These are phyloP conservation scores for Volucella inanis DNA, from an alignment of 2,888 invertebrate genomes.

Conservation along the genomic window DNA sequence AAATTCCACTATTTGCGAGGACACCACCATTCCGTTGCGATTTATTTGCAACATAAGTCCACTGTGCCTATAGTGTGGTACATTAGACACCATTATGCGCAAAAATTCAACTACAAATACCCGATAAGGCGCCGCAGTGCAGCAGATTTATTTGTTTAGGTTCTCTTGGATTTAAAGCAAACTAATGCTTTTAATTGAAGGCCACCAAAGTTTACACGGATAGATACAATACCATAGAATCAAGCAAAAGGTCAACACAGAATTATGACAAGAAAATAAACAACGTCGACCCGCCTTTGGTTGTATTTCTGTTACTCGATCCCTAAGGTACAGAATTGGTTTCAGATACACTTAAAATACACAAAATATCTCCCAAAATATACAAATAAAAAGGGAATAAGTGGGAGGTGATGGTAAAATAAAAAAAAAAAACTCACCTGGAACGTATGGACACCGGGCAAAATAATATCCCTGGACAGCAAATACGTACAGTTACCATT, in stretches of 20 bases:
- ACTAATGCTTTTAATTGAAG: too few relatives aligned
- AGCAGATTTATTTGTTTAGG: background rate
- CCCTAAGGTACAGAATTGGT: slow-evolving; percentile 7
- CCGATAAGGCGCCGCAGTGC: background rate
- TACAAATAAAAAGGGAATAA: slow-evolving; percentile 17
- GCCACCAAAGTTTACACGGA: too few relatives aligned
- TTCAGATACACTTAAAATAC: background rate
- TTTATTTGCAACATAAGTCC: too few relatives aligned
- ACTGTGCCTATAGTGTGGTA: too few relatives aligned
- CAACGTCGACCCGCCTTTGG: background rate
- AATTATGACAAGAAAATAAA: too few relatives aligned
- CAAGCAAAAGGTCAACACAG: too few relatives aligned
- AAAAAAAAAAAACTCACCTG: slow-evolving; percentile 82
- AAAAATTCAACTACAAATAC: too few relatives aligned
- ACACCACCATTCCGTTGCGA: too few relatives aligned
- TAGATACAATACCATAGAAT: too few relatives aligned
- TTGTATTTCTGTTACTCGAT: slow-evolving; percentile 1
- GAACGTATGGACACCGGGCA: slow-evolving; percentile 83
- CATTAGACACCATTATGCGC: too few relatives aligned
- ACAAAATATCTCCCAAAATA: slow-evolving; percentile 27
- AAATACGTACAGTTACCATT: slow-evolving; percentile 94
- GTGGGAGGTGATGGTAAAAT: slow-evolving; percentile 83
- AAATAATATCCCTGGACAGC: slow-evolving; percentile 87
- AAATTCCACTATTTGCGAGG: too few relatives aligned
- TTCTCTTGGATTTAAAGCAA: too few relatives aligned